A percentile compares a stretch with the other conserved stretches of the same genome.
phyloP scores from a whole-genome alignment of 2,113 vertebrate genomes.

The Chascanopsetta lugubris region DNA sequence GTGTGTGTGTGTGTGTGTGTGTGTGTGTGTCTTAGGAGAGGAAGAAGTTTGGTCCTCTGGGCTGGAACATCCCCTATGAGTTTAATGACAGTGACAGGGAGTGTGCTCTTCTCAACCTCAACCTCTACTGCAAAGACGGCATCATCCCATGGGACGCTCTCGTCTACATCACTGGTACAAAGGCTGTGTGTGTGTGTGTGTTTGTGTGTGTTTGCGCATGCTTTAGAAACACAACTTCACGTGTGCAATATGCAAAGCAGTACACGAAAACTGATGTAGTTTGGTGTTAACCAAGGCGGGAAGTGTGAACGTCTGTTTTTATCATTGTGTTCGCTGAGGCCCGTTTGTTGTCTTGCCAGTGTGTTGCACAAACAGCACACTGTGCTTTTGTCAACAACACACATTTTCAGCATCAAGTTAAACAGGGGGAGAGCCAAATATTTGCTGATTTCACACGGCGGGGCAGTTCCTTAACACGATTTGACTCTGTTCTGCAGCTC shows the following conservation, averaged over 20 bases:
- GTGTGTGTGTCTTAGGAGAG: constrained; percentile 77
- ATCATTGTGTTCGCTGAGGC: neutral
- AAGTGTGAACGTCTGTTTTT: neutral
- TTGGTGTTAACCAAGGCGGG: neutral
- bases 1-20: neutral
- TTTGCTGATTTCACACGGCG: constrained; percentile 39
- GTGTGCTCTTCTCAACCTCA: constrained; percentile 85
- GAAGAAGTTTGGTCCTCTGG: constrained; percentile 85
- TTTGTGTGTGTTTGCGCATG: neutral
- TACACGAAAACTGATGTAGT: neutral
- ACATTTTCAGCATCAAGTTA: constrained; percentile 13
- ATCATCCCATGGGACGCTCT: constrained; percentile 82
- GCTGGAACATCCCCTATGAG: constrained; percentile 88
- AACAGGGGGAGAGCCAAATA: constrained; percentile 11
- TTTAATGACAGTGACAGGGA: constrained; percentile 88
- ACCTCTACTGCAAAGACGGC: constrained; percentile 81
- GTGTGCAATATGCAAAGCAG: neutral
- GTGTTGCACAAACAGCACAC: neutral
- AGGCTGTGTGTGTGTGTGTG: neutral
- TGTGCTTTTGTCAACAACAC: constrained; percentile 12
- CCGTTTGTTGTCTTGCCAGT: constrained; percentile 11
- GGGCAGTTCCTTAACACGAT: constrained; percentile 18
- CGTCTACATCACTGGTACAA: constrained; percentile 79
- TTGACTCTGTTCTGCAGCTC: constrained; percentile 34
- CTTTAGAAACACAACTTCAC: neutral